A percentile compares a stretch with the other conserved stretches of the same genome.
Evolutionary conservation across 2,797 vertebrate genomes (phyloP).

Genomic region (Galagoides demidoff): DNA sequence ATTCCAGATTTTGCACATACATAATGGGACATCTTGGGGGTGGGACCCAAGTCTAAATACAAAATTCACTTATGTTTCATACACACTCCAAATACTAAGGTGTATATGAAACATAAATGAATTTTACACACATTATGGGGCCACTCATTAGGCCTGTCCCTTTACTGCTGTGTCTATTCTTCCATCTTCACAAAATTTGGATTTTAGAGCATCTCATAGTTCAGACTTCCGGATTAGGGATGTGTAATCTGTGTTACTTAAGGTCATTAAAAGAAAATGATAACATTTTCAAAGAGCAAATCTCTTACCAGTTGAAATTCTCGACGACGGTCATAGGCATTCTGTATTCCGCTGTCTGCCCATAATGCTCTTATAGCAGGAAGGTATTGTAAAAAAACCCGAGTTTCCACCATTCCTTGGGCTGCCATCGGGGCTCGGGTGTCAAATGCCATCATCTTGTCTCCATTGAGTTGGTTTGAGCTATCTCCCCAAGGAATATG

Average conservation of each 20-base stretch:
- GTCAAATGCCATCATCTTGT: slow-evolving; percentile 95
- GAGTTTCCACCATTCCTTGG: slow-evolving; percentile 93
- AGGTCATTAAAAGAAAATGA: neutral
- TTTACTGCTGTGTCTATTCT: neutral
- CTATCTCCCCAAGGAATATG: slow-evolving; percentile 97
- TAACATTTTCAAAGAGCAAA: neutral
- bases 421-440: slow-evolving; percentile 91
- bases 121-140: neutral
- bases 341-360: slow-evolving; percentile 95
- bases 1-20: neutral
- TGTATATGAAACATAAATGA: too few species aligned
- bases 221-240: neutral
- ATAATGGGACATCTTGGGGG: neutral
- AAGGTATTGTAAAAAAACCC: slow-evolving; percentile 92
- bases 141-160: neutral
- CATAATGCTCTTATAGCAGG: slow-evolving; percentile 92
- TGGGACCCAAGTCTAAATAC: neutral
- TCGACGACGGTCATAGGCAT: slow-evolving; percentile 96
- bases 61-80: neutral
- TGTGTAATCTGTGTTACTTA: neutral
- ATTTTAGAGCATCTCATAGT: neutral
- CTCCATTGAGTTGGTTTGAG: slow-evolving; percentile 92
- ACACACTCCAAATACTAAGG: neutral
- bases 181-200: neutral
- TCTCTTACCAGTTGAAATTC: slow-evolving; percentile 97